Conservation (phyloP, 2,797 vertebrate species). For the Sebastes taczanowskii region DNA sequence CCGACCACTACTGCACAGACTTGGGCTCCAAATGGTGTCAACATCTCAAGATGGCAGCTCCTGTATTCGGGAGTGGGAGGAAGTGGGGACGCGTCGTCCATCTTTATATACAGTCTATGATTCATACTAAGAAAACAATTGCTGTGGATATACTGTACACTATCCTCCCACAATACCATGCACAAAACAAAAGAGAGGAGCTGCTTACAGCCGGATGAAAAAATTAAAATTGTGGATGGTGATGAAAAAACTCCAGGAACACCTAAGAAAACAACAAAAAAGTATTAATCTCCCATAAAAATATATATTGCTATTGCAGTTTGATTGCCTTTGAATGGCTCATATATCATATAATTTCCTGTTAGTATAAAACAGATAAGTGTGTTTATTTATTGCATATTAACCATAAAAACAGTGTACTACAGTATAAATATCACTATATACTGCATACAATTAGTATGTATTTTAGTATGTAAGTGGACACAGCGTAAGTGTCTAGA, state of each 20-base stretch:
- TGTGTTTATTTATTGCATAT: neutral
- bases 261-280: neutral
- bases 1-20: neutral
- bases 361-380: neutral
- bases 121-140: neutral
- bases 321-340: neutral
- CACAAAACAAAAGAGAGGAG: neutral
- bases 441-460: too few species aligned
- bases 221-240: neutral
- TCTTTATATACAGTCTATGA: too few species aligned
- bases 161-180: neutral
- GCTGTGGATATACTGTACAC: neutral
- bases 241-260: neutral
- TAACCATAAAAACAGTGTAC: neutral
- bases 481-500: too few species aligned
- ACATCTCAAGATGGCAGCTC: too few species aligned
- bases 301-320: neutral
- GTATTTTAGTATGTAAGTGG: too few species aligned
- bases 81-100: too few species aligned
- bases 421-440: neutral
- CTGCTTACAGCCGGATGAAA: neutral
- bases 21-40: too few species aligned
- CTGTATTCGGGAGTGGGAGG: too few species aligned
- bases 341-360: neutral
- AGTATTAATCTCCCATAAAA: neutral